These are phyloP conservation scores for Parazoanthus atlanticus DNA, from an alignment of 92 coral and sea anemone species.

Conservation along the genomic window DNA sequence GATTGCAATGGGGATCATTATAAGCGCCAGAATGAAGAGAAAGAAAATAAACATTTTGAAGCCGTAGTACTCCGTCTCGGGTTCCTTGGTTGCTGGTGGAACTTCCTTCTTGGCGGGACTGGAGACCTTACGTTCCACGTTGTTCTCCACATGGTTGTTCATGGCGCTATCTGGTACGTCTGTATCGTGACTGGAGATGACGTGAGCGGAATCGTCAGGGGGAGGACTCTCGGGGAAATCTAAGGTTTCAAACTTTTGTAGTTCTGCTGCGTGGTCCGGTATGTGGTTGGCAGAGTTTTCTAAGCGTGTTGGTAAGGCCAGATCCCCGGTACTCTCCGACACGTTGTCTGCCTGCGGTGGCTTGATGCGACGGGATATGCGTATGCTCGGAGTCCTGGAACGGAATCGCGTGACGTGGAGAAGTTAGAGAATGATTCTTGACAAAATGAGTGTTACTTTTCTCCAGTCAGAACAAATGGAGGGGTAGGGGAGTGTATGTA, in stretches of 20 bases:
- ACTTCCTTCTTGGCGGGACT: slow-evolving; percentile 20
- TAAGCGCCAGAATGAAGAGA: slow-evolving; percentile 83
- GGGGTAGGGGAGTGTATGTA: too few relatives aligned
- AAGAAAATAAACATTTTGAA: slow-evolving; percentile 91
- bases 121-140: slow-evolving; percentile 10
- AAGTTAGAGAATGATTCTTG: not conserved
- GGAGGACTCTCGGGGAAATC: slow-evolving; percentile 89
- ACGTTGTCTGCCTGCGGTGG: slow-evolving; percentile 69
- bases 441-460: not conserved
- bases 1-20: slow-evolving; percentile 92
- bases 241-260: slow-evolving; percentile 84
- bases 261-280: slow-evolving; percentile 66
- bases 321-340: slow-evolving; percentile 82
- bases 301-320: slow-evolving; percentile 59
- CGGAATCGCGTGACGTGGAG: not conserved
- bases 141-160: slow-evolving; percentile 63
- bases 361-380: slow-evolving; percentile 84
- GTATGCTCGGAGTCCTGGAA: slow-evolving; percentile 89
- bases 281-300: slow-evolving; percentile 53
- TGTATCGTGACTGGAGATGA: slow-evolving; percentile 42
- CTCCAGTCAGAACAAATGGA: not conserved
- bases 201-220: slow-evolving; percentile 58
- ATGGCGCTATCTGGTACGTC: slow-evolving; percentile 61
- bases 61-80: slow-evolving; percentile 84
- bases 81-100: slow-evolving; percentile 46